Evolutionary conservation across 1,140 invertebrate genomes (phyloP).

Genomic region (Zaprionus nigranus): DNA sequence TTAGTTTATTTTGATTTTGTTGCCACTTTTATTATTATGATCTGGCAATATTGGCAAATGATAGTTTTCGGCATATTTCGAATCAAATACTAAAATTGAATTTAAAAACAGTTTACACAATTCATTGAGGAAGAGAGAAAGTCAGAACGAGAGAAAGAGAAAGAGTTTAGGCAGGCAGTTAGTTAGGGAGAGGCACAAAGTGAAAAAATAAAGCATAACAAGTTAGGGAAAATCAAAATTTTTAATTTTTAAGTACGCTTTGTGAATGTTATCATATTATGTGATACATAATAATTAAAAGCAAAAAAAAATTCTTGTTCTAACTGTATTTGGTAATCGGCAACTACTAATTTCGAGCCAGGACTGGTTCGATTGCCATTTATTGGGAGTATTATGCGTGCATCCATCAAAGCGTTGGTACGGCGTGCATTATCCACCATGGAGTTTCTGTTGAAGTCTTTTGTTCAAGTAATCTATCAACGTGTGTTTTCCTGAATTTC

Average conservation of each 20-base stretch:
- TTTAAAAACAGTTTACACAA: not conserved
- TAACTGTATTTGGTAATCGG: conserved; percentile 41
- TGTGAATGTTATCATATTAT: conserved; percentile 51
- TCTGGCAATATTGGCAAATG: conserved; percentile 43
- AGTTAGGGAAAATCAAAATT: conserved; percentile 10
- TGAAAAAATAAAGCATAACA: not conserved
- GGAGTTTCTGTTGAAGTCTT: conserved; percentile 51
- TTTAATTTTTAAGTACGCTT: conserved; percentile 12
- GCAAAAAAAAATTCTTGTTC: conserved; percentile 55
- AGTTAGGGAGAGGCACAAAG: not conserved
- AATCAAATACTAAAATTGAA: not conserved
- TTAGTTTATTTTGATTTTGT: conserved; percentile 24
- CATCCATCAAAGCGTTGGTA: conserved; percentile 41
- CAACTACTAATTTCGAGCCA: conserved; percentile 19
- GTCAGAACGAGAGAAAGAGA: not conserved
- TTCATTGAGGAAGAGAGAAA: not conserved
- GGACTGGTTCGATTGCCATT: conserved; percentile 35
- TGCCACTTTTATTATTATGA: conserved; percentile 2
- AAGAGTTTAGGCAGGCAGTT: not conserved
- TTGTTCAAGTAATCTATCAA: conserved; percentile 58
- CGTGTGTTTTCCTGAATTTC: conserved; percentile 8
- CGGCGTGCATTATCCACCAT: conserved; percentile 47
- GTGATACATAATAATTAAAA: conserved; percentile 44
- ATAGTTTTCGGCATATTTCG: conserved; percentile 3
- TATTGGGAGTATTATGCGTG: conserved; percentile 35